Evolutionary conservation across 2,888 invertebrate genomes (phyloP).

Genomic region (Drosophila austrosaltans): DNA sequence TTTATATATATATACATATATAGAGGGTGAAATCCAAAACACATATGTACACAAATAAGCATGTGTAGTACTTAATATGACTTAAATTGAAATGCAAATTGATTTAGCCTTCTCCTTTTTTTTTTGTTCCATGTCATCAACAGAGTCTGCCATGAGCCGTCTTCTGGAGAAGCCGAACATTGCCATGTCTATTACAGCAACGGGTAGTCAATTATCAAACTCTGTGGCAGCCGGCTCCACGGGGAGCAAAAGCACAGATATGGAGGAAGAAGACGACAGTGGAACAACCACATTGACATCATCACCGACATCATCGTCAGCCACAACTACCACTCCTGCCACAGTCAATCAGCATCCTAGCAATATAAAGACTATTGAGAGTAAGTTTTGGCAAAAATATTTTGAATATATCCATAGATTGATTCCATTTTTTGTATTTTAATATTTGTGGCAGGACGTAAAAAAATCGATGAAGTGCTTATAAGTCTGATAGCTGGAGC

Average conservation of each 20-base stretch:
- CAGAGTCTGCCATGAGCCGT: conserved; percentile 82
- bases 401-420: not conserved
- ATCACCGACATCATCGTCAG: conserved; percentile 17
- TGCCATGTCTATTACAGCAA: conserved; percentile 82
- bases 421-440: not conserved
- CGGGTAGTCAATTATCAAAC: conserved; percentile 71
- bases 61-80: conserved; percentile 22
- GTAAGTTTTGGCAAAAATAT: not conserved
- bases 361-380: conserved; percentile 31
- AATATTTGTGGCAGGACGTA: conserved; percentile 68
- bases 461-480: conserved; percentile 87
- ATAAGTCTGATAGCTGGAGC: conserved; percentile 96
- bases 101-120: conserved; percentile 21
- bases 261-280: conserved; percentile 55
- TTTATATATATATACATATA: conserved; percentile 2
- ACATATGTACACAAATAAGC: not conserved
- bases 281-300: conserved; percentile 8
- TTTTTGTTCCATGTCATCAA: not conserved
- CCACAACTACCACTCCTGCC: conserved; percentile 30
- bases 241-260: conserved; percentile 25
- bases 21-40: not conserved
- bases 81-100: conserved; percentile 37
- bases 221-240: conserved; percentile 43
- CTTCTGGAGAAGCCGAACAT: conserved; percentile 82
- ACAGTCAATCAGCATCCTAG: conserved; percentile 7